Percentiles rank a stretch among this genome's conserved stretches.
Evolutionary conservation across 2,888 invertebrate genomes (phyloP).

Genomic region (Thumatha senex): DNA sequence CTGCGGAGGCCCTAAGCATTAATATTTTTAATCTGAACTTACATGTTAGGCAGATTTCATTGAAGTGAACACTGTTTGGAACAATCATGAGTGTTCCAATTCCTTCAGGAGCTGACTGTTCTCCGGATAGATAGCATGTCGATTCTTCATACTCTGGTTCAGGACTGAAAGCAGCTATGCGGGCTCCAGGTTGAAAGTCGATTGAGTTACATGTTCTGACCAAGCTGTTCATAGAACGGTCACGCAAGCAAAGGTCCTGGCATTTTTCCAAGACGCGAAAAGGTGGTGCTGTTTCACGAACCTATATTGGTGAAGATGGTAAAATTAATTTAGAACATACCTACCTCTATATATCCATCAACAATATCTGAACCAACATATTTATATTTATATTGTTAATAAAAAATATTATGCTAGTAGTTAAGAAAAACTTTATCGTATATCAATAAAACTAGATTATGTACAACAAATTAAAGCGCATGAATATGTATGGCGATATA

Average conservation of each 20-base stretch:
- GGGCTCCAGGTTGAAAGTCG: slow-evolving; percentile 94
- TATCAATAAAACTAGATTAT: no score
- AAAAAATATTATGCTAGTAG: no score
- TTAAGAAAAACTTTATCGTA: no score
- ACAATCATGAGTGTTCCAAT: slow-evolving; percentile 94
- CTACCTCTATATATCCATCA: no score
- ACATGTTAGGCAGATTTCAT: slow-evolving; percentile 95
- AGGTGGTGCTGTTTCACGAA: slow-evolving; percentile 92
- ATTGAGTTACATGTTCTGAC: slow-evolving; percentile 94
- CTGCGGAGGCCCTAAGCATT: slow-evolving; percentile 2
- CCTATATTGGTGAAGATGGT: slow-evolving; percentile 62
- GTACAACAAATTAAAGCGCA: no score
- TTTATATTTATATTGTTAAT: no score
- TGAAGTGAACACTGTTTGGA: slow-evolving; percentile 95
- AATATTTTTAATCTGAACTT: slow-evolving; percentile 66
- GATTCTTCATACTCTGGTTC: slow-evolving; percentile 94
- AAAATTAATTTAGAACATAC: no score
- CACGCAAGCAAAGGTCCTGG: slow-evolving; percentile 92
- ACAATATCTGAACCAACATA: no score
- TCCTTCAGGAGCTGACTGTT: slow-evolving; percentile 94
- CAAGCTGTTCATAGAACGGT: slow-evolving; percentile 91
- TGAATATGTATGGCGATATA: no score
- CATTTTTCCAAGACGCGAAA: slow-evolving; percentile 95
- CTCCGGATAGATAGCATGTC: slow-evolving; percentile 92
- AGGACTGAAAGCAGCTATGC: slow-evolving; percentile 92